phyloP scores from a whole-genome alignment of 2,797 vertebrate species.

The Syngnathus rostellatus region DNA sequence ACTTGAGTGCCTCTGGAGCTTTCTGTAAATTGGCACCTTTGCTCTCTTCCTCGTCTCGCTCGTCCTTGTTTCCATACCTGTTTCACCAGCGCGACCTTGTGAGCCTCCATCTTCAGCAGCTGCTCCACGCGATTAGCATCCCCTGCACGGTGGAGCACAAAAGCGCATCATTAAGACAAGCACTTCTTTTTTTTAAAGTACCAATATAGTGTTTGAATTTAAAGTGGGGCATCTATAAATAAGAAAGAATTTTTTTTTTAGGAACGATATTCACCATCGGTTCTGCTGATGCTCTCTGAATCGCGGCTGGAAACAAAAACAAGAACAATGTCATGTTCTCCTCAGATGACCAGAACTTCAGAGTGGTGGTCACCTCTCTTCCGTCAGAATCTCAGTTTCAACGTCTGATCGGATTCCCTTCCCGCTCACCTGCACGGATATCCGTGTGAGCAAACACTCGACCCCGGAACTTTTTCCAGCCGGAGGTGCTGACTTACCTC shows the following conservation, averaged over 20 bases:
- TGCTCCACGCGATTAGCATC: slow-evolving; percentile 76
- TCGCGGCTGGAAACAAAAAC: slow-evolving; percentile 19
- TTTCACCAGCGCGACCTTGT: slow-evolving; percentile 79
- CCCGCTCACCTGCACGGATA: slow-evolving; percentile 66
- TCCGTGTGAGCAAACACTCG: neutral
- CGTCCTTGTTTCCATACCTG: slow-evolving; percentile 67
- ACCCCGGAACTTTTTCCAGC: neutral
- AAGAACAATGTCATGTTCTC: neutral
- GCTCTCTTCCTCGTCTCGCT: neutral
- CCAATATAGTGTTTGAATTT: no score
- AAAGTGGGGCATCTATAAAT: no score
- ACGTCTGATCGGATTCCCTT: slow-evolving; percentile 74
- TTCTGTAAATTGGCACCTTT: neutral
- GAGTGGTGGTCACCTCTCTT: slow-evolving; percentile 56
- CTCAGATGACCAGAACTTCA: neutral
- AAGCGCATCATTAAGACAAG: neutral
- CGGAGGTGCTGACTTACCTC: slow-evolving; percentile 68
- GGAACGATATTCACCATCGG: slow-evolving; percentile 50
- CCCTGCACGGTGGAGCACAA: slow-evolving; percentile 40
- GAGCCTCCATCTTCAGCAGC: slow-evolving; percentile 75
- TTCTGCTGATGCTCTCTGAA: slow-evolving; percentile 27
- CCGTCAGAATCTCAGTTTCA: slow-evolving; percentile 72
- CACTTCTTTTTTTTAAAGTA: neutral
- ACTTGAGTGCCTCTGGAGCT: neutral
- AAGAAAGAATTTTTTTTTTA: no score